Conservation (phyloP, 1,140 invertebrate genomes). For the Tetraneura akinire region DNA sequence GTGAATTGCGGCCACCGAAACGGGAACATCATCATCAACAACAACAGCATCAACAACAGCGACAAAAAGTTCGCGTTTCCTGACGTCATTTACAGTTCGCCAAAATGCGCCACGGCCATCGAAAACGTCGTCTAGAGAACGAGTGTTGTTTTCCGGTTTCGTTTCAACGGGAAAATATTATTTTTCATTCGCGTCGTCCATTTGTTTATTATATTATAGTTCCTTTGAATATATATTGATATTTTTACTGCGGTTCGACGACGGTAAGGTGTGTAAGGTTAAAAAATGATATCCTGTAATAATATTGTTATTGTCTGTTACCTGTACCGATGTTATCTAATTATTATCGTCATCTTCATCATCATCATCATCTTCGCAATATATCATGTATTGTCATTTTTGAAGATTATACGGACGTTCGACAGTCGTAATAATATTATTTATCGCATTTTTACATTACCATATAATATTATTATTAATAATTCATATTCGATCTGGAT, state of each 20-base stretch:
- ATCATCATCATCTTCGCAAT: no score
- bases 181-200: background rate
- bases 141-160: background rate
- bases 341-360: no score
- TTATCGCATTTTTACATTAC: slow-evolving; percentile 30
- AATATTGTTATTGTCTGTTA: background rate
- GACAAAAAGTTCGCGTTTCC: background rate
- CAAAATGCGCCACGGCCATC: background rate
- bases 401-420: background rate
- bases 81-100: background rate
- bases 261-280: no score
- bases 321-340: no score
- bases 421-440: background rate
- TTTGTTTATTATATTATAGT: slow-evolving; percentile 13
- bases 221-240: slow-evolving; percentile 11
- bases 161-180: slow-evolving; percentile 10
- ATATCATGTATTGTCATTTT: no score
- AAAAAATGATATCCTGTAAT: no score
- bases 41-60: background rate
- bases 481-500: background rate
- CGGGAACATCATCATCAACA: background rate
- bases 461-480: slow-evolving; percentile 18
- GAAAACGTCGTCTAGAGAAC: background rate
- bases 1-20: background rate
- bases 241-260: no score